These are phyloP conservation scores for Melospiza georgiana DNA, from an alignment of 2,113 vertebrate species.

Conservation along the genomic window DNA sequence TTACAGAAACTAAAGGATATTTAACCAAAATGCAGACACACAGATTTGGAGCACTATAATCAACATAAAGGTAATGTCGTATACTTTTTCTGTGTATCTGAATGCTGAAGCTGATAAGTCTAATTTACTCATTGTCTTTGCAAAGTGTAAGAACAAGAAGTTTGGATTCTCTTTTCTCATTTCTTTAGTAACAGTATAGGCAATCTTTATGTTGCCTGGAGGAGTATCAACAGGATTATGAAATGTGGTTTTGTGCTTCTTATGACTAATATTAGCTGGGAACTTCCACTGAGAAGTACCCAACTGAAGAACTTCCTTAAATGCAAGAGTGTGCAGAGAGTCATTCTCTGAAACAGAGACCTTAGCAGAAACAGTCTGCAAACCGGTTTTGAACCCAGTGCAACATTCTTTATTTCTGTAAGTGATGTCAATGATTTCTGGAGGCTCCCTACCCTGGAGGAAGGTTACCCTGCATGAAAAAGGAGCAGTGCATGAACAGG, in stretches of 20 bases:
- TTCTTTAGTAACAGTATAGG: constrained; percentile 8
- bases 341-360: constrained; percentile 34
- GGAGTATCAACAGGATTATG: constrained; percentile 29
- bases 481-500: not conserved
- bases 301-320: constrained; percentile 77
- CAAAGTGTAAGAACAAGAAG: not conserved
- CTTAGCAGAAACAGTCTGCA: constrained; percentile 63
- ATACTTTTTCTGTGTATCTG: not conserved
- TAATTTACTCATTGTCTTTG: not conserved
- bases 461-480: not conserved
- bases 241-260: not conserved
- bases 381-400: constrained; percentile 5
- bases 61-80: not conserved
- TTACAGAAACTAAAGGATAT: not conserved
- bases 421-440: not conserved
- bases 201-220: not conserved
- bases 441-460: not conserved
- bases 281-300: constrained; percentile 82
- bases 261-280: constrained; percentile 71
- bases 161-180: constrained; percentile 32
- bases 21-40: not conserved
- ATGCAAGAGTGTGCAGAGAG: constrained; percentile 56
- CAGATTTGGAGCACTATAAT: not conserved
- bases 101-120: not conserved
- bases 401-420: not conserved